Percentiles rank a stretch among this genome's conserved stretches.
Conservation (phyloP, 1,140 invertebrate species). For the Paramacrobiotus metropolitanus region DNA sequence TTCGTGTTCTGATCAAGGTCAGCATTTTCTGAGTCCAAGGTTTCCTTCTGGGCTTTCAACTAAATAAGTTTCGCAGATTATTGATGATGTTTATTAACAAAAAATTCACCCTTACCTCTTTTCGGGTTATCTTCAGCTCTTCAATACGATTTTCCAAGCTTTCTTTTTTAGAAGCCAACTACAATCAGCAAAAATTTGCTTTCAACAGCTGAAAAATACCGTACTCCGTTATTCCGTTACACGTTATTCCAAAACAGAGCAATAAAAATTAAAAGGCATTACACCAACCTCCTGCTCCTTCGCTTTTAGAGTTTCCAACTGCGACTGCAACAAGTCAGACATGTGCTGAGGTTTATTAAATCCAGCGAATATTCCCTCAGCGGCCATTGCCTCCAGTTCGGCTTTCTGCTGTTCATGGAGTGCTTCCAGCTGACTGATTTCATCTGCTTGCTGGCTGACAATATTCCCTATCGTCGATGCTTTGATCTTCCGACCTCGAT, state of each 20-base stretch:
- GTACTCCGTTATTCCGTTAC: too few relatives aligned
- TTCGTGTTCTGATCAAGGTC: neutral
- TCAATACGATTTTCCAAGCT: slow-evolving; percentile 2
- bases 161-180: slow-evolving; percentile 10
- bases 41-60: neutral
- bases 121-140: neutral
- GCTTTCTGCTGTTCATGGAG: slow-evolving; percentile 8
- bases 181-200: neutral
- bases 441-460: slow-evolving; percentile 9
- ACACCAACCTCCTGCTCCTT: slow-evolving; percentile 13
- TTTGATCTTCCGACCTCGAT: neutral
- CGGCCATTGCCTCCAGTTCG: neutral
- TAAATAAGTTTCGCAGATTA: neutral
- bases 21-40: neutral
- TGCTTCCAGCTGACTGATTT: slow-evolving; percentile 9
- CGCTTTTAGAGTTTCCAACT: slow-evolving; percentile 11
- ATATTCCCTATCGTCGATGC: slow-evolving; percentile 8
- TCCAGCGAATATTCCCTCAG: neutral
- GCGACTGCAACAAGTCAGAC: neutral
- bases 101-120: neutral
- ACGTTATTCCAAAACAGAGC: too few relatives aligned
- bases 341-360: neutral
- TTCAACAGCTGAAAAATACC: too few relatives aligned
- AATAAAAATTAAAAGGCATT: too few relatives aligned
- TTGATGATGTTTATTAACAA: too few relatives aligned